Evolutionary conservation across 2,797 vertebrate genomes (phyloP), one percentile per base, ranked within the genome.

Genomic region (Siniperca undulata): DNA sequence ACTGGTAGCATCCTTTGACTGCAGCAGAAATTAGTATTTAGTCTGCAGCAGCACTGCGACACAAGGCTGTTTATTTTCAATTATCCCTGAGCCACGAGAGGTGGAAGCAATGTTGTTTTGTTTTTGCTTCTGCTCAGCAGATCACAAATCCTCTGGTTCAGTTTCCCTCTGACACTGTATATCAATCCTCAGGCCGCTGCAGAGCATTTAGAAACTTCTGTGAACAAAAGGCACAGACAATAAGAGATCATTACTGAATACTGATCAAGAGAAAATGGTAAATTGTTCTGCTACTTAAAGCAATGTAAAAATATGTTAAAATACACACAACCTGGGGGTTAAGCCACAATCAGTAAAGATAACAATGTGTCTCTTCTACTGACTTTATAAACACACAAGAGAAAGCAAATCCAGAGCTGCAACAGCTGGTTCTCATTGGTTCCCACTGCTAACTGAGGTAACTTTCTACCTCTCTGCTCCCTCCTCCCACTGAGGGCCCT

Each of bases 1-100:
- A 50, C 58, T 74, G 64, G 78, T 83, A 80, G 75, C 70, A 52
- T 86, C 80, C 74, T 81, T 76, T 70, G 76, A 84, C 90, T 89
- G 92, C 92, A 86, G 90, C 86, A 87, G 90, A 93, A 92, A 96
- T 95, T 90, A 95, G 92, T 93, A 95, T 95, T 95, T 95, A 93
- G 91, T 93, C 92, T 92, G 90, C 91, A 92, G 91, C 91, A 86
- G 84, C 91, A 89, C 94, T 95, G 95, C 93, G 86, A 94, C 95
- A 95, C 92, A 90, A 87, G 84, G 81, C 91, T 90, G 93, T 95
- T 95, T 95, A 95, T 96, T 94, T 95, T 93, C 93, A 95, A 94
- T 95, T 93, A 95, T 93, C 88, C 84, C 83, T 65, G 85, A 90
- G 91, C 88, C 86, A 86, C 72, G 30, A 88, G 90, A 92, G 89